These are phyloP conservation scores for Galeruca laticollis DNA, from an alignment of 2,888 invertebrate species.

Conservation along the genomic window DNA sequence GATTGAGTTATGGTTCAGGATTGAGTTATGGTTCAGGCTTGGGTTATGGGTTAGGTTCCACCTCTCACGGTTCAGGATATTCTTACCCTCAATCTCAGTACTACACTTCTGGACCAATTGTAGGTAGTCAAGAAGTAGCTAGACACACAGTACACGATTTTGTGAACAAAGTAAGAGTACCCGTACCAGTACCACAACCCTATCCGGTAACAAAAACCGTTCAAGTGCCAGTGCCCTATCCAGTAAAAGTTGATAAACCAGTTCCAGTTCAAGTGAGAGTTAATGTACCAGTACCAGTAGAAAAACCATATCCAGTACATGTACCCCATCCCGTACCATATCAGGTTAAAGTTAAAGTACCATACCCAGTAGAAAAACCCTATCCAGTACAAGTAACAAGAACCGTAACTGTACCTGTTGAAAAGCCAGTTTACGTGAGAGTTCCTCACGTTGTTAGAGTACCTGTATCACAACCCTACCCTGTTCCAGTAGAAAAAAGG, in stretches of 20 bases:
- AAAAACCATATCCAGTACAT: constrained; percentile 58
- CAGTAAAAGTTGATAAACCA: constrained; percentile 54
- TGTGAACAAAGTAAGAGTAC: constrained; percentile 56
- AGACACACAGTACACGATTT: constrained; percentile 52
- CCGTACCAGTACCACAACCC: constrained; percentile 41
- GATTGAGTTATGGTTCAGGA: neutral
- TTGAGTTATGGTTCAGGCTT: neutral
- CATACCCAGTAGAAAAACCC: constrained; percentile 57
- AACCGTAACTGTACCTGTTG: constrained; percentile 54
- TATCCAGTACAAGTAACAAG: constrained; percentile 56
- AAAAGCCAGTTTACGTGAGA: constrained; percentile 53
- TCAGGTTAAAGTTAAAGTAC: constrained; percentile 48
- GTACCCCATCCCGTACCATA: constrained; percentile 57
- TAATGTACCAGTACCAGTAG: constrained; percentile 55
- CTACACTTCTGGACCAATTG: constrained; percentile 7
- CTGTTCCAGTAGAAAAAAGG: constrained; percentile 46
- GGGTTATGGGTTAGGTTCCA: neutral
- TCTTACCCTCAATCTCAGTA: neutral
- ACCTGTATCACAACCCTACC: constrained; percentile 52
- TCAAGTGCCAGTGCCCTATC: constrained; percentile 57
- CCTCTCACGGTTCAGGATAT: neutral
- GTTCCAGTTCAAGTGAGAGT: constrained; percentile 53
- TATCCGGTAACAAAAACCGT: constrained; percentile 58
- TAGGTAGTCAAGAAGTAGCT: constrained; percentile 38
- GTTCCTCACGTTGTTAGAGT: constrained; percentile 54